These are phyloP conservation scores for Hylomyscus alleni DNA, from an alignment of 2,797 vertebrate species.

Conservation along the genomic window DNA sequence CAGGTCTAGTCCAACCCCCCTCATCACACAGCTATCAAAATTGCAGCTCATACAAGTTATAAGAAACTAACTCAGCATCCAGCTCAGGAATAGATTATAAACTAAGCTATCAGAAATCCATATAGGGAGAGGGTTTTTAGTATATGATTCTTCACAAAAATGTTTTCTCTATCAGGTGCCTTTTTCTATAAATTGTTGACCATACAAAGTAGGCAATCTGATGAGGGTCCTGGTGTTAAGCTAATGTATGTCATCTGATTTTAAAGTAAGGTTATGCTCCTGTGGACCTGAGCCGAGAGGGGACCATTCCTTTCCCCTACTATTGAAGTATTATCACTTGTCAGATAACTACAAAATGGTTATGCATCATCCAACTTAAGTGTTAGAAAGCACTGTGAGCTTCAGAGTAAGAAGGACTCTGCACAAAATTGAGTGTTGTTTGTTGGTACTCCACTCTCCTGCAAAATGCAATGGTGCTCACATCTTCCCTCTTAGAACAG, in stretches of 20 bases:
- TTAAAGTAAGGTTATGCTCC: not conserved
- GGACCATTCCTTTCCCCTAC: not conserved
- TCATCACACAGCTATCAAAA: conserved; percentile 28
- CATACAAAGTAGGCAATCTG: not conserved
- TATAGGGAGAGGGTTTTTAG: not conserved
- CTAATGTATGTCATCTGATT: not conserved
- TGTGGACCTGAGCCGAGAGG: not conserved
- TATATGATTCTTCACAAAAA: not conserved
- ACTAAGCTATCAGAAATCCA: conserved; percentile 16
- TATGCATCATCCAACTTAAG: conserved; percentile 30
- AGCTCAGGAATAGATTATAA: conserved; percentile 11
- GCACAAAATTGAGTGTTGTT: not conserved
- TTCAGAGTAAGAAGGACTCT: not conserved
- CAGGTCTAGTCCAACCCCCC: not conserved
- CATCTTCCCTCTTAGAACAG: conserved; percentile 26
- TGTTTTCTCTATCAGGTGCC: not conserved
- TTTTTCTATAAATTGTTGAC: conserved; percentile 32
- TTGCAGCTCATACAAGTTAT: conserved; percentile 31
- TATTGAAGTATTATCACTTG: not conserved
- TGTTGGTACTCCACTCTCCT: conserved; percentile 23
- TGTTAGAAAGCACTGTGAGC: conserved; percentile 26
- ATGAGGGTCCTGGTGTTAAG: not conserved
- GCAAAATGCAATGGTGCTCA: not conserved
- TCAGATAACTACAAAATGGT: conserved; percentile 44
- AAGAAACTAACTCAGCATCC: conserved; percentile 39